Percentiles rank a stretch among this genome's conserved stretches.
Conservation (phyloP, 1,140 invertebrate species). For the Aphelinus certus region DNA sequence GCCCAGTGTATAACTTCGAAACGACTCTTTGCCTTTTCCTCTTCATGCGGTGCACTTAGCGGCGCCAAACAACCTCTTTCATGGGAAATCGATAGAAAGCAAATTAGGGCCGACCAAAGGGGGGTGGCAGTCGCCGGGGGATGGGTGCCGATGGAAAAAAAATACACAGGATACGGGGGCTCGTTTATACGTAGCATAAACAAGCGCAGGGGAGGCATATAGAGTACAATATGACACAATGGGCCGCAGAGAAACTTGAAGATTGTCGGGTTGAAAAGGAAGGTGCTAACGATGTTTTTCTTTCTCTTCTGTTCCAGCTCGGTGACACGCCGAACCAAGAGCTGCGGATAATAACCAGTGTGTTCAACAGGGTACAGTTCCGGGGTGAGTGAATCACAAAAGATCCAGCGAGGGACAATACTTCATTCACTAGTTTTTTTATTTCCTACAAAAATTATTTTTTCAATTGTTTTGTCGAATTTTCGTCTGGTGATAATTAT, state of each 20-base stretch:
- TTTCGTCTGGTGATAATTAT: no score
- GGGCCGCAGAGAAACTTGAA: not conserved
- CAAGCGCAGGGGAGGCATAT: not conserved
- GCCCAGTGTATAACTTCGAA: constrained; percentile 53
- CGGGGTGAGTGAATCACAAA: constrained; percentile 72
- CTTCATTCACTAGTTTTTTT: constrained; percentile 8
- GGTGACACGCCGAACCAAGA: constrained; percentile 86
- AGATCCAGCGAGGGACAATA: no score
- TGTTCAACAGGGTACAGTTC: constrained; percentile 83
- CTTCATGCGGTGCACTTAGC: constrained; percentile 56
- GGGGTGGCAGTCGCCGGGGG: not conserved
- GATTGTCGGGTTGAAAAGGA: constrained; percentile 1
- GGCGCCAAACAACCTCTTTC: constrained; percentile 50
- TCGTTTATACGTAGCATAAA: constrained; percentile 18
- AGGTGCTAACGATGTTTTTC: constrained; percentile 31
- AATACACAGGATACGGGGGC: not conserved
- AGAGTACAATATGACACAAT: not conserved
- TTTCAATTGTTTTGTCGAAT: no score
- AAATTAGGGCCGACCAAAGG: constrained; percentile 50
- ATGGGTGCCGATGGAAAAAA: not conserved
- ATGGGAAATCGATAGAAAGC: constrained; percentile 57
- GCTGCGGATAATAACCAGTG: constrained; percentile 85
- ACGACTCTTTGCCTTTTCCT: constrained; percentile 54
- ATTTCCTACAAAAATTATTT: not conserved
- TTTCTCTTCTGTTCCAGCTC: constrained; percentile 72